phyloP scores from a whole-genome alignment of 1,140 invertebrate genomes.

The Panulirus ornatus region DNA sequence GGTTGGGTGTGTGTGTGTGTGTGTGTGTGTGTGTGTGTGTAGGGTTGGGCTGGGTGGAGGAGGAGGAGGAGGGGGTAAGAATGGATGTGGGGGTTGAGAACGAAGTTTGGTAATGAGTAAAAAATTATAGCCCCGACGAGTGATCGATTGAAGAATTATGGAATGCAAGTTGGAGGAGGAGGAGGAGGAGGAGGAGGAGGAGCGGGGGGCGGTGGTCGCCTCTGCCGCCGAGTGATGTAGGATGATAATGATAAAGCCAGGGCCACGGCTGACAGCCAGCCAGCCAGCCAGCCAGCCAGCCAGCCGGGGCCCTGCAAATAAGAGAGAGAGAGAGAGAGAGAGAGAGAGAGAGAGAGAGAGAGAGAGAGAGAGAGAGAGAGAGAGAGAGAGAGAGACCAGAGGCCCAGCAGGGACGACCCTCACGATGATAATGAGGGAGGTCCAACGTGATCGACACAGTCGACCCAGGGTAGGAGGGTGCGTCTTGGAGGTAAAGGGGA shows the following conservation, averaged over 20 bases:
- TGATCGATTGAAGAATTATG: slow-evolving; percentile 63
- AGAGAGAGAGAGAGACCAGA: neutral
- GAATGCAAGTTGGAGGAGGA: neutral
- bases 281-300: neutral
- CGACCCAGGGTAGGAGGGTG: too few relatives aligned
- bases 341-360: slow-evolving; percentile 24
- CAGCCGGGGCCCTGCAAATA: neutral
- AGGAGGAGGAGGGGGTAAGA: too few relatives aligned
- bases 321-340: slow-evolving; percentile 27
- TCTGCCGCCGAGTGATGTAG: neutral
- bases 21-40: too few relatives aligned
- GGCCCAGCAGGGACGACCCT: too few relatives aligned
- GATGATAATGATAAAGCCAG: neutral
- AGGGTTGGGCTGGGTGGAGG: too few relatives aligned
- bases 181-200: neutral
- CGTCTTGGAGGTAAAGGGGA: neutral
- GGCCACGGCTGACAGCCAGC: too few relatives aligned
- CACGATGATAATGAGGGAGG: too few relatives aligned
- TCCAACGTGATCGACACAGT: too few relatives aligned
- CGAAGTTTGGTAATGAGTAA: slow-evolving; percentile 48
- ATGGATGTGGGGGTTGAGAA: neutral
- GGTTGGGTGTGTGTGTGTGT: too few relatives aligned
- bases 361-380: slow-evolving; percentile 19
- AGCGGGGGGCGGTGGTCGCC: too few relatives aligned
- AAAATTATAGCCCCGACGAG: slow-evolving; percentile 43